Evolutionary conservation across 2,113 vertebrate genomes (phyloP), one percentile per base, ranked within the genome.

Genomic region (Neolamprologus tretocephalus): DNA sequence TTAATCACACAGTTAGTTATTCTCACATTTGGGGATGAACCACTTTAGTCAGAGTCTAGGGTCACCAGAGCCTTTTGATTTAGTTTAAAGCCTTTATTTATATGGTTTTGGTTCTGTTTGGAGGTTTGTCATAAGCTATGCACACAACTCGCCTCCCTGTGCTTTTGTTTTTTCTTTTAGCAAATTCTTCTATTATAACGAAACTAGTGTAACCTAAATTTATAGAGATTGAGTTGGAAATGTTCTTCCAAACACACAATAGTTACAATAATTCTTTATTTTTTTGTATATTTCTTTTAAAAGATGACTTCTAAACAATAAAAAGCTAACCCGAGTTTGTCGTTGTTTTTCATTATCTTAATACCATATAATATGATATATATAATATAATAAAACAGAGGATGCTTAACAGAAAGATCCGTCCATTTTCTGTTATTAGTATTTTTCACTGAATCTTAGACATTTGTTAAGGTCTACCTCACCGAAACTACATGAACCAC

Each of bases 41-140:
- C 95, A 95, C 95, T 95, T 45, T 66, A 40, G 37, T 87, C 79
- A 49, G 79, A 63, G 66, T 89, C 31, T 90, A 66, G 81, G 75
- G 42, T 82, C 89, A 57, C 68, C 81, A 16, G 85, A 55, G 85
- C 89, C 57, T 88, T 84, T 85, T 87, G 23, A 80, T 0, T 80
- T 84, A 51, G 61, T 88, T 86, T 37, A 40, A 91, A 73, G 81
- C 73, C 4, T 92, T 83, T 93, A 94, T 95, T 95, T 93, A 94
- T 87, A 12, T 82, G 16, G 81, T 42, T 84, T 81, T 66, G 37
- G 83, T 54, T 35, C 12, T n/a, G 71, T 23, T 54, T 55, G 89
- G 93, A 90, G 90, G 90, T 91, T 73, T 28, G 80, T 90, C 86
- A 93, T 94, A 95, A 95, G 94, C 95, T 95, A 95, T 63, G 95